Percentiles rank a stretch among this genome's conserved stretches.
phyloP scores from a whole-genome alignment of 2,888 invertebrate genomes.

The Yponomeuta evonymella region DNA sequence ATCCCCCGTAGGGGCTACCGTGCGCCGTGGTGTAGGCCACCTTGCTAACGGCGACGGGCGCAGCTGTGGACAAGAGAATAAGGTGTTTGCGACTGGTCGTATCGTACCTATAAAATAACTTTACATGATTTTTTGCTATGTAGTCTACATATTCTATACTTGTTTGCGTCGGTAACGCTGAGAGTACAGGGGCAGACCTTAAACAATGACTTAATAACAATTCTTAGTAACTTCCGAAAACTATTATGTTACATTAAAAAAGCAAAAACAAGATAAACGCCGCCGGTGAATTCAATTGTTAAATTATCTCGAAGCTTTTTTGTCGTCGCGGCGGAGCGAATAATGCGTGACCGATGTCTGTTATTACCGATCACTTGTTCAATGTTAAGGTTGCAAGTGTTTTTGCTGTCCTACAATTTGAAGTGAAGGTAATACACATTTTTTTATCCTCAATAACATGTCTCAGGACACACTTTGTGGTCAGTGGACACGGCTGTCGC shows the following conservation, averaged over 20 bases:
- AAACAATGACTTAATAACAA: neutral
- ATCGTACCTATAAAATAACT: no score
- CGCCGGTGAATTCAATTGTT: neutral
- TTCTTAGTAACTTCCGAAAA: neutral
- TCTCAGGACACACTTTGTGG: no score
- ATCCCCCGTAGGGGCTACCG: conserved; percentile 30
- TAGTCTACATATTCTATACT: no score
- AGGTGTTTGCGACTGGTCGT: neutral
- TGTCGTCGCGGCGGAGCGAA: neutral
- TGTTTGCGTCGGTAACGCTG: no score
- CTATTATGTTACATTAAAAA: neutral
- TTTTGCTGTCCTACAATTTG: neutral
- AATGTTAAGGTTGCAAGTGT: neutral
- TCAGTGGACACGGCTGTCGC: no score
- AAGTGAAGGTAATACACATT: neutral
- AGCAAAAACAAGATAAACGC: conserved; percentile 1
- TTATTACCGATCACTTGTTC: neutral
- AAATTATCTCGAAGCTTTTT: neutral
- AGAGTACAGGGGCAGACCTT: neutral
- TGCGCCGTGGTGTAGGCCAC: conserved; percentile 45
- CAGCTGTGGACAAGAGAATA: conserved; percentile 26
- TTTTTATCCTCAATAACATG: no score
- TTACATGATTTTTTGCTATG: neutral
- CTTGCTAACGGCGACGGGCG: conserved; percentile 49
- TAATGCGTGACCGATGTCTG: neutral